Base-by-base conservation (phyloP, 2,113 vertebrate genomes). In the Sebastes fasciatus region DNA sequence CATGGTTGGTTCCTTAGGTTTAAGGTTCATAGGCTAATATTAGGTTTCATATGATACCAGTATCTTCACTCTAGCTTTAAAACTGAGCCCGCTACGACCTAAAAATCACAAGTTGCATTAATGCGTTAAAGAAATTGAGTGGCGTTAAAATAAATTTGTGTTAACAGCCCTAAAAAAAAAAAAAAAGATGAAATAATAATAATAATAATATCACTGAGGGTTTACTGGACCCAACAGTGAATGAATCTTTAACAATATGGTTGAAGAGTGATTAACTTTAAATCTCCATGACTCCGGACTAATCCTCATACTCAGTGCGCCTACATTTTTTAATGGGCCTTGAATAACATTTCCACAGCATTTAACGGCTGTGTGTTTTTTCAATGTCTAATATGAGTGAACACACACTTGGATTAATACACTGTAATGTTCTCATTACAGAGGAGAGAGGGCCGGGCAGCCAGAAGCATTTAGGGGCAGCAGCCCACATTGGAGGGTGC, bases 341-440 rank as follows among this genome's bases (percentile, higher is more conserved):
- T 77, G 58, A 80, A 85, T 83, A 80, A 79, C 77, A 85, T 80
- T 88, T 73, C 71, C 55, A 71, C 78, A 60, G 73, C 68, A 63
- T 84, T 89, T 81, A 87, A 80, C 74, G 66, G 77, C 62, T 85
- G 71, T 84, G 68, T 86, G 89, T 82, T 80, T 73, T 74, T 92
- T 77, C 64, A 66, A 4, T 85, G 79, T 89, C 84, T 77, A 70
- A 72, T 84, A 79, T 82, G 86, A 92, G 83, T 69, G 76, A 84
- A 68, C 70, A 74, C 67, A 73, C 84, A 74, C 75, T 86, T 73
- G 68, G 84, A 94, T 90, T 93, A 93, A 90, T 86, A 84, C 79
- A 75, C 90, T 51, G 77, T 88, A 87, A 90, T 92, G 86, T 89
- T 84, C 79, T 86, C 71, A 83, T 93, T 85, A 79, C 54, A 45